Base-by-base conservation (phyloP, 2,797 vertebrate species). In the Phrynocephalus vlangalii region DNA sequence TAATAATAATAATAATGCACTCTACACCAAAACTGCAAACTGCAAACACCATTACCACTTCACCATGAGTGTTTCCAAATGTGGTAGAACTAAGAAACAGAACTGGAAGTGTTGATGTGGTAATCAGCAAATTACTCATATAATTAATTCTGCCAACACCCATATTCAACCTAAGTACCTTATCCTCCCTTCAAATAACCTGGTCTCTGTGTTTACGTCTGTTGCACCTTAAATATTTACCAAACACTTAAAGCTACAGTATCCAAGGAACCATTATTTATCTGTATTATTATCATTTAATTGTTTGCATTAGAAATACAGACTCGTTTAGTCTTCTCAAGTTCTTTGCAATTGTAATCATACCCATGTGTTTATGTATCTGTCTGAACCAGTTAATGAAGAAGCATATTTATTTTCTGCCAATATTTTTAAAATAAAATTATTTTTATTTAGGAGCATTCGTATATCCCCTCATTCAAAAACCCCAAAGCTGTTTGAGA, bases 211-310 rank as follows among this genome's bases (percentile, higher is more conserved):
- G 92, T 88, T 92, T 93, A 94, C n/a, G 16, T 67, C 15, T 44
- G 38, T 44, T 78, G 9, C 30, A 22, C 92, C 86, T 94, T 92
- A 94, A 93, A 92, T 91, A 94, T 94, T 94, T 84, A 92, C 88
- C 92, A 93, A 92, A 91, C 83, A 86, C 76, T 89, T 90, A 33
- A 90, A 88, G 86, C 91, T 92, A 84, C 83, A 85, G 92, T 95
- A 88, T 93, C 92, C 88, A 44, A 95, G 91, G 93, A 90, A 94
- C 90, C 92, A 92, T 0, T 94, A 93, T 95, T 94, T 95, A 93
- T 95, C 94, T 95, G 90, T 93, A 84, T 84, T 87, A 85, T 83
- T 88, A 85, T 71, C 70, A 63, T 80, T 44, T 82, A 38, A 33
- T 50, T 33, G 24, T 70, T 81, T 72, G 10, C 38, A 48, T 33